Conservation (phyloP, 2,888 invertebrate species). For the Eustalomyia histrio region DNA sequence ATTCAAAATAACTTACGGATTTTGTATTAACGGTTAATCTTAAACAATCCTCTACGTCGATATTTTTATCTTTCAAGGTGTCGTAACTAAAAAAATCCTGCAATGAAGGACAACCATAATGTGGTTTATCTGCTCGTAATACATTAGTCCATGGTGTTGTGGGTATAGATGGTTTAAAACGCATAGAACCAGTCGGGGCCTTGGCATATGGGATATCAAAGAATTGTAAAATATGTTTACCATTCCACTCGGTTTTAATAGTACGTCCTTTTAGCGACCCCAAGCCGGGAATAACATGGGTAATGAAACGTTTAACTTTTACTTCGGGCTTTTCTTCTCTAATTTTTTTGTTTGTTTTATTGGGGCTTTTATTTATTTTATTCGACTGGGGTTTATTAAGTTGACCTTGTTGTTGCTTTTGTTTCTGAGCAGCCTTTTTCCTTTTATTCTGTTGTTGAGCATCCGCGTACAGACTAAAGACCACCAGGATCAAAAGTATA, state of each 20-base stretch:
- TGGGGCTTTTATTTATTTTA: slow-evolving; percentile 13
- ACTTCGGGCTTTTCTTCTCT: not conserved
- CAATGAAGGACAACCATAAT: slow-evolving; percentile 75
- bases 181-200: slow-evolving; percentile 68
- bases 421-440: not conserved
- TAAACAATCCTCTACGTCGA: slow-evolving; percentile 76
- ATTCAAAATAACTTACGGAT: slow-evolving; percentile 69
- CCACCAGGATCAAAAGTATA: slow-evolving; percentile 31
- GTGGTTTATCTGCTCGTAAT: slow-evolving; percentile 70
- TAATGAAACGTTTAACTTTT: slow-evolving; percentile 59
- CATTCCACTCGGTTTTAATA: slow-evolving; percentile 73
- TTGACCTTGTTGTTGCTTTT: slow-evolving; percentile 19
- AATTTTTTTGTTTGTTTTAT: slow-evolving; percentile 20
- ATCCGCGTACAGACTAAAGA: slow-evolving; percentile 13
- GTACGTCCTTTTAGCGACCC: slow-evolving; percentile 74
- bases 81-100: slow-evolving; percentile 70
- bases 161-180: slow-evolving; percentile 74
- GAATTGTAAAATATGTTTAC: slow-evolving; percentile 73
- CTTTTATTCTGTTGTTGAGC: slow-evolving; percentile 13
- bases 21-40: slow-evolving; percentile 74
- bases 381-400: slow-evolving; percentile 5
- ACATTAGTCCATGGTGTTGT: slow-evolving; percentile 73
- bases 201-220: slow-evolving; percentile 77
- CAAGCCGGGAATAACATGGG: slow-evolving; percentile 70
- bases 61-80: slow-evolving; percentile 68